Conservation (phyloP, 2,113 vertebrate species). For the Bagarius yarrelli region DNA sequence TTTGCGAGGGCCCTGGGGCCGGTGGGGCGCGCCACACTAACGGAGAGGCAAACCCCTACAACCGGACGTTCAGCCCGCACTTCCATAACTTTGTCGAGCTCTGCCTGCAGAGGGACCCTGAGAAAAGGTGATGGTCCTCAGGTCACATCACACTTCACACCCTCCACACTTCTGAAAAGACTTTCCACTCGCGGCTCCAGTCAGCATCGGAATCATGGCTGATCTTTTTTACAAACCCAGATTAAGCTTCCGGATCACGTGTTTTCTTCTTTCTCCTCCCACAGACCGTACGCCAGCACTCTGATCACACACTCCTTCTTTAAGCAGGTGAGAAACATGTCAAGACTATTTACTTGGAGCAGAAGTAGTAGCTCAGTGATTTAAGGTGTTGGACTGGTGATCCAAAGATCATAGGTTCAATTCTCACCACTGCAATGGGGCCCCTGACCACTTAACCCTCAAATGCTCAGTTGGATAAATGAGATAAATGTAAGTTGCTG, state of each 20-base stretch:
- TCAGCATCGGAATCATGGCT: too few species aligned
- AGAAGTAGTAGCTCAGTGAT: too few species aligned
- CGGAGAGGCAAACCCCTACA: constrained; percentile 90
- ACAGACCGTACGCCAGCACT: constrained; percentile 84
- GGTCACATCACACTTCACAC: too few species aligned
- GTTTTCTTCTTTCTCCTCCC: neutral
- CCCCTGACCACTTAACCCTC: too few species aligned
- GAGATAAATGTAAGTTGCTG: neutral
- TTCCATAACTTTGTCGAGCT: constrained; percentile 94
- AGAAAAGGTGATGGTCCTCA: constrained; percentile 74
- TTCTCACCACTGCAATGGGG: too few species aligned
- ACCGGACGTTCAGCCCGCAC: constrained; percentile 86
- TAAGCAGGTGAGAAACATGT: constrained; percentile 82
- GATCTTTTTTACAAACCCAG: too few species aligned
- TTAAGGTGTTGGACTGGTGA: too few species aligned
- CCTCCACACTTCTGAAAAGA: too few species aligned
- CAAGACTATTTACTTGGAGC: too few species aligned
- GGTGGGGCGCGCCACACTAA: constrained; percentile 78
- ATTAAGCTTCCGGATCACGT: neutral
- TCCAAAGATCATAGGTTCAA: too few species aligned
- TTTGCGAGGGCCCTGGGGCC: constrained; percentile 75
- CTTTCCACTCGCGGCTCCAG: too few species aligned
- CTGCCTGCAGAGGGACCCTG: constrained; percentile 88
- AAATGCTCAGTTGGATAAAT: too few species aligned
- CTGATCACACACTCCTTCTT: constrained; percentile 92